Evolutionary conservation across 2,888 invertebrate species (phyloP).

Genomic region (Catocala nupta): DNA sequence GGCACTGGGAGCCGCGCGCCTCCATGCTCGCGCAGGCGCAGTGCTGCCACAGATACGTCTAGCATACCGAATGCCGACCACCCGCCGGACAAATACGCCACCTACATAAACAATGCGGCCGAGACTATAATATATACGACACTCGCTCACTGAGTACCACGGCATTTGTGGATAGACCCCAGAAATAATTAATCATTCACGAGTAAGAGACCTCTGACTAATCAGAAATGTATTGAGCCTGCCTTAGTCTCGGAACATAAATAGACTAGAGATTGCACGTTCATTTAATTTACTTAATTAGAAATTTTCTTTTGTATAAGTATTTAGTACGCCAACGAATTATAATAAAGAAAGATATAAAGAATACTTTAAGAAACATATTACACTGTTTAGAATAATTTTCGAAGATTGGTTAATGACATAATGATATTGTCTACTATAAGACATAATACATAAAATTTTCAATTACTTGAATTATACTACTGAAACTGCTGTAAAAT

Average conservation of each 20-base stretch:
- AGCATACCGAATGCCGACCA: slow-evolving; percentile 46
- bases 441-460: no score
- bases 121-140: slow-evolving; percentile 27
- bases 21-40: slow-evolving; percentile 76
- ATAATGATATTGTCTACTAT: no score
- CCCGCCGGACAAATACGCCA: slow-evolving; percentile 49
- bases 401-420: no score
- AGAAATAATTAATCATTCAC: slow-evolving; percentile 14
- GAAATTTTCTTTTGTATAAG: background rate
- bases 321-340: background rate
- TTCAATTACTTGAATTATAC: no score
- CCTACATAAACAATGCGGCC: slow-evolving; percentile 51
- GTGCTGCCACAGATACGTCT: slow-evolving; percentile 49
- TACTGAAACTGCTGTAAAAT: no score
- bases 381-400: no score
- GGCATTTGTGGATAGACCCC: slow-evolving; percentile 17
- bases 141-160: slow-evolving; percentile 6
- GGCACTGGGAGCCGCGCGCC: slow-evolving; percentile 74
- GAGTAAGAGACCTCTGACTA: slow-evolving; percentile 6
- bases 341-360: slow-evolving; percentile 5
- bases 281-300: background rate
- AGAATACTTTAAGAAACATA: background rate
- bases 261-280: background rate
- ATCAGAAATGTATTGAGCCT: slow-evolving; percentile 11
- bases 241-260: background rate